Base-by-base conservation (phyloP, 2,797 vertebrate species). In the Microhierax caerulescens region DNA sequence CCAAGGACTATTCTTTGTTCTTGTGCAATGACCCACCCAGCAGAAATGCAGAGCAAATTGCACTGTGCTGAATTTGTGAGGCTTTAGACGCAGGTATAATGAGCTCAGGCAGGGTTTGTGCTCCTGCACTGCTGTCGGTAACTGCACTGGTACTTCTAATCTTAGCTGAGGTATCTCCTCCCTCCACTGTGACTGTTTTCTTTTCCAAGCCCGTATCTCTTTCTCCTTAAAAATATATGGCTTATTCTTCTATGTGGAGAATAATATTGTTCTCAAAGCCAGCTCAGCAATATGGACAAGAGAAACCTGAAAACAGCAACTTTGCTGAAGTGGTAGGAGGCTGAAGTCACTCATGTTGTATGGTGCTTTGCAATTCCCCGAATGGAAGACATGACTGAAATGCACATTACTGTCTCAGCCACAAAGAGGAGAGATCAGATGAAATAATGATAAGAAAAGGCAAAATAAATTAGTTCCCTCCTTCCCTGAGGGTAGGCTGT, bases 381-480 rank as follows among this genome's bases (percentile, higher is more conserved):
- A 32, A 64, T 4, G 34, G 59, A 77, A 93, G 65, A 43, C 11
- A 8, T 1, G 2, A 11, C 32, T 92, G 77, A 95, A 92, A 84
- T 9, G 10, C 51, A 67, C 39, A 25, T 88, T 88, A 59, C 7
- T 10, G 11, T 85, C 54, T 78, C 61, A 37, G 76, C 36, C 59
- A 78, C 9, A 6, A 65, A 72, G 67, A 56, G 39, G 54, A 94
- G 76, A 59, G 22, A 84, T 36, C 32, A 51, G 61, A 90, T 73
- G 43, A 93, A 96, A 94, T 82, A 93, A 86, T 70, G 76, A 78
- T 75, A 81, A 95, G 47, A 76, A 92, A 93, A 95, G 59, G 70
- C 47, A 81, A 97, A 95, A 95, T 82, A 96, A 92, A 97, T 73
- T 0, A 94, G 83, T 86, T 91, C 56, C 67, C 85, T 27, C 1